Evolutionary conservation across 2,888 invertebrate species (phyloP).

Genomic region (Cryptocephalus moraei): DNA sequence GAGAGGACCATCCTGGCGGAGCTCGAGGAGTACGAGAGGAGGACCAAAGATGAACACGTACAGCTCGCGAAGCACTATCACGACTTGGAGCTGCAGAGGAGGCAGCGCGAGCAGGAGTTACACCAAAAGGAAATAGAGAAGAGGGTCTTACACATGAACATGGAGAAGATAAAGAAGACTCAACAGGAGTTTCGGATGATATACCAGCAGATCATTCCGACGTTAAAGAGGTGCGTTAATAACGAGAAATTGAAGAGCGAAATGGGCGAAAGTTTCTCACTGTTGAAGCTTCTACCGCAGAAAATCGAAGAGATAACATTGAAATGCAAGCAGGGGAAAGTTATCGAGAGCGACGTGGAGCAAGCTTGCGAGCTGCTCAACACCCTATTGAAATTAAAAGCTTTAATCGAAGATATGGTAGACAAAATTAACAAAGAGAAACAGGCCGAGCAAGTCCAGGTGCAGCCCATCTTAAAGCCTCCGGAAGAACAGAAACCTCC

Average conservation of each 20-base stretch:
- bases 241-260: constrained; percentile 12
- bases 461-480: background rate
- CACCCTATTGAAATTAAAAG: constrained; percentile 33
- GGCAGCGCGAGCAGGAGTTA: constrained; percentile 42
- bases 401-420: constrained; percentile 40
- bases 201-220: constrained; percentile 45
- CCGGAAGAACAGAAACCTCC: background rate
- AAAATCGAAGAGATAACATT: constrained; percentile 41
- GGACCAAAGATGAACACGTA: constrained; percentile 43
- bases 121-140: constrained; percentile 35
- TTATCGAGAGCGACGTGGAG: constrained; percentile 44
- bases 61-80: constrained; percentile 39
- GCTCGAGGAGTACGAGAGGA: constrained; percentile 44
- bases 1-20: constrained; percentile 22
- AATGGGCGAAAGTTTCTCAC: constrained; percentile 33
- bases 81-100: constrained; percentile 37
- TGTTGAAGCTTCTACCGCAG: constrained; percentile 36
- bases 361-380: constrained; percentile 31
- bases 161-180: constrained; percentile 47
- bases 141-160: constrained; percentile 18
- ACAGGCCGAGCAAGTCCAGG: constrained; percentile 11
- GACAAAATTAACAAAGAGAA: constrained; percentile 36
- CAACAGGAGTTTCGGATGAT: constrained; percentile 46
- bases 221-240: constrained; percentile 29
- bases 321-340: constrained; percentile 37